phyloP scores from a whole-genome alignment of 2,888 invertebrate species.

The Acrobasis suavella region DNA sequence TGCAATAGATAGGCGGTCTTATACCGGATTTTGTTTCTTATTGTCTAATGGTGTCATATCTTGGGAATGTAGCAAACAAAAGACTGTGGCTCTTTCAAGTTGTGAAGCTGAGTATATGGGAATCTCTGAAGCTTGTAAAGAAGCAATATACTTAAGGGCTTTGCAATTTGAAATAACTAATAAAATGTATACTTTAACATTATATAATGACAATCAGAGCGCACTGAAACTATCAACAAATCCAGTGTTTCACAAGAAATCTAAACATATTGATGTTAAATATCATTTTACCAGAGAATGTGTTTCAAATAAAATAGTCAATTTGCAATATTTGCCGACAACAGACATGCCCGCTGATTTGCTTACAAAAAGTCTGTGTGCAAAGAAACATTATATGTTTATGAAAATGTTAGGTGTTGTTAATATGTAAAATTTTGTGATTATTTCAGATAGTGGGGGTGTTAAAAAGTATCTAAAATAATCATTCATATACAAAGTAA shows the following conservation, averaged over 20 bases:
- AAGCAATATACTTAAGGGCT: constrained; percentile 23
- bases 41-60: constrained; percentile 38
- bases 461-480: no score
- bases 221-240: constrained; percentile 8
- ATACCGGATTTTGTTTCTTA: constrained; percentile 38
- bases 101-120: constrained; percentile 29
- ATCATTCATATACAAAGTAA: no score
- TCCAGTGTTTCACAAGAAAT: background rate
- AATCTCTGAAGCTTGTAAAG: constrained; percentile 26
- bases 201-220: constrained; percentile 21
- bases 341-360: constrained; percentile 19
- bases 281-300: constrained; percentile 9
- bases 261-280: constrained; percentile 19
- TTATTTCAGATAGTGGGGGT: no score
- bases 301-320: constrained; percentile 1
- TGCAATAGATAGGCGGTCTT: constrained; percentile 22
- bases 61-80: constrained; percentile 36
- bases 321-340: background rate
- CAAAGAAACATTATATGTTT: constrained; percentile 15
- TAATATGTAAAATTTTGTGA: no score
- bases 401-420: constrained; percentile 14
- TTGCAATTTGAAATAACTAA: constrained; percentile 2
- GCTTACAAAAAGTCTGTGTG: constrained; percentile 10
- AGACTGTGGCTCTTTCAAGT: constrained; percentile 26
- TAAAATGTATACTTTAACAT: background rate